Percentiles rank a stretch among this genome's conserved stretches.
phyloP scores from a whole-genome alignment of 2,113 vertebrate species.

The Atrichornis clamosus region DNA sequence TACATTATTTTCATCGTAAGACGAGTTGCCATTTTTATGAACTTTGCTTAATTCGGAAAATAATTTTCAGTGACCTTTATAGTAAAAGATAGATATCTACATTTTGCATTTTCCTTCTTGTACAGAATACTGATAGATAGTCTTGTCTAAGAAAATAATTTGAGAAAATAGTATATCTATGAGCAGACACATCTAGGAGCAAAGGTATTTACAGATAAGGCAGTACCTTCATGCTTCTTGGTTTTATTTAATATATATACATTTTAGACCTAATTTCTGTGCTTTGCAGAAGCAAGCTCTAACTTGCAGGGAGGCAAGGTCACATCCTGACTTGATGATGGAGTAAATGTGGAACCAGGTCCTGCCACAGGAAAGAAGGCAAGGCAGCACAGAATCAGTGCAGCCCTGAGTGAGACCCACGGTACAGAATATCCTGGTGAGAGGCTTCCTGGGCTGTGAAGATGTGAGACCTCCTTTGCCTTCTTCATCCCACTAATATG shows the following conservation, averaged over 20 bases:
- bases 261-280: neutral
- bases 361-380: neutral
- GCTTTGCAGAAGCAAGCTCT: neutral
- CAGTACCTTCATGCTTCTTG: neutral
- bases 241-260: neutral
- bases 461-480: neutral
- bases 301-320: neutral
- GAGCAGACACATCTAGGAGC: neutral
- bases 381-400: fast-evolving
- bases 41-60: neutral
- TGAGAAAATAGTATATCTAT: neutral
- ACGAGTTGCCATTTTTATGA: neutral
- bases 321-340: neutral
- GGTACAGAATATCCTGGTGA: neutral
- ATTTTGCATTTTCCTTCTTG: neutral
- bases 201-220: neutral
- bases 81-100: neutral
- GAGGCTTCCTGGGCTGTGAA: neutral
- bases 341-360: neutral
- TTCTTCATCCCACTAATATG: neutral
- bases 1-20: neutral
- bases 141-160: neutral
- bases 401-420: neutral
- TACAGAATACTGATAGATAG: neutral
- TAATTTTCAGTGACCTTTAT: neutral